A percentile compares a stretch with the other conserved stretches of the same genome.
These are phyloP conservation scores for Perizoma affinitatum DNA, from an alignment of 2,888 invertebrate species.

Conservation along the genomic window DNA sequence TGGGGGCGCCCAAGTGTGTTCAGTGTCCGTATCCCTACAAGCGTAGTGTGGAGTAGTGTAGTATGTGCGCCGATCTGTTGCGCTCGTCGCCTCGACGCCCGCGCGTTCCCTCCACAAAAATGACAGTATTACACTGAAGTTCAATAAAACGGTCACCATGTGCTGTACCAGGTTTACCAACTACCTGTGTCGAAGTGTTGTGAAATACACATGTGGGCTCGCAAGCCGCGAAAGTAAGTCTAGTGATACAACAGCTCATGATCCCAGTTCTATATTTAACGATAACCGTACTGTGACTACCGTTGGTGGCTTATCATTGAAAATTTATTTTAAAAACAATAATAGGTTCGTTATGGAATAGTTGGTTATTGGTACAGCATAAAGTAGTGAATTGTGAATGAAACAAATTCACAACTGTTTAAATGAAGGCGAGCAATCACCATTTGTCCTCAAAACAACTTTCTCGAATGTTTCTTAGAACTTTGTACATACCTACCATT, in stretches of 20 bases:
- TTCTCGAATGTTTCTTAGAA: slow-evolving; percentile 53
- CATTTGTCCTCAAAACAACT: slow-evolving; percentile 50
- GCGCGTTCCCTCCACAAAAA: slow-evolving; percentile 56
- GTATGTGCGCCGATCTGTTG: slow-evolving; percentile 67
- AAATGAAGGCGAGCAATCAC: slow-evolving; percentile 22
- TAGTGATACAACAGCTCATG: slow-evolving; percentile 20
- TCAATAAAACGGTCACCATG: slow-evolving; percentile 64
- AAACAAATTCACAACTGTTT: not conserved
- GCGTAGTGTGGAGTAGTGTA: slow-evolving; percentile 61
- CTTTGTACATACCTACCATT: slow-evolving; percentile 24
- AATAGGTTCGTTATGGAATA: slow-evolving; percentile 37
- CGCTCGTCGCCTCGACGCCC: slow-evolving; percentile 50
- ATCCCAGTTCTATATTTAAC: slow-evolving; percentile 54
- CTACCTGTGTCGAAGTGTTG: slow-evolving; percentile 77
- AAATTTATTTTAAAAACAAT: slow-evolving; percentile 36
- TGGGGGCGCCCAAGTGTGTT: slow-evolving; percentile 57
- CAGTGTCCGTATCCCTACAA: slow-evolving; percentile 50
- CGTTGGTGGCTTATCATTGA: slow-evolving; percentile 46
- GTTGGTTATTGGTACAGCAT: slow-evolving; percentile 29
- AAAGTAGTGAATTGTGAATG: not conserved
- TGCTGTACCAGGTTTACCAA: slow-evolving; percentile 75
- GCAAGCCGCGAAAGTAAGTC: slow-evolving; percentile 80
- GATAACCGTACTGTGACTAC: slow-evolving; percentile 46
- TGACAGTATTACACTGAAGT: slow-evolving; percentile 66
- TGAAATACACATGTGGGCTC: slow-evolving; percentile 80